These are phyloP conservation scores for Mastomys natalensis DNA, from an alignment of 2,113 vertebrate species.

Conservation along the genomic window DNA sequence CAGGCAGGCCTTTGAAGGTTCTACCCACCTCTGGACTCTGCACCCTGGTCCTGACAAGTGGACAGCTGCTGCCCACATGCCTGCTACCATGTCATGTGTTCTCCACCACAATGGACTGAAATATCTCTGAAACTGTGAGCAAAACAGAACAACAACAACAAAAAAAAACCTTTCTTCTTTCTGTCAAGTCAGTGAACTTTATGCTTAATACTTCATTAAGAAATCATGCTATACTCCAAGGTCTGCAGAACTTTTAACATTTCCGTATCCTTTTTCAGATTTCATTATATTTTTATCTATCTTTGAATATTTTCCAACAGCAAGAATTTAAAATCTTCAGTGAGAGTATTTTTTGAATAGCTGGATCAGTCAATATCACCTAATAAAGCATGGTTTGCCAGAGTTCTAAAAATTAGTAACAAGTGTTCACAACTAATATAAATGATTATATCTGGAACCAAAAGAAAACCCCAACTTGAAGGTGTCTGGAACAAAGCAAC, in stretches of 20 bases:
- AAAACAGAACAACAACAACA: neutral
- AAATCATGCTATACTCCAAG: neutral
- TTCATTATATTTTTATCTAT: constrained; percentile 13
- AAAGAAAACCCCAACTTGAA: neutral
- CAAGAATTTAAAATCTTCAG: constrained; percentile 44
- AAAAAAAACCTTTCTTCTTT: neutral
- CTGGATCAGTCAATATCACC: constrained; percentile 1
- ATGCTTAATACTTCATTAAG: neutral
- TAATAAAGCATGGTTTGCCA: constrained; percentile 21
- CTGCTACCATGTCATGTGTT: neutral
- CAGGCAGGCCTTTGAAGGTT: neutral
- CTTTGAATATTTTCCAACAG: constrained; percentile 15
- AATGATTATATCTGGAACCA: constrained; percentile 32
- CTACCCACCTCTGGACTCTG: neutral
- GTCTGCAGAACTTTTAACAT: neutral
- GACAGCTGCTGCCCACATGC: neutral
- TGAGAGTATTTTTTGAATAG: constrained; percentile 47
- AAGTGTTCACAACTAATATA: constrained; percentile 40
- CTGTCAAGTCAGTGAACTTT: neutral
- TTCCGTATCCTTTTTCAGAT: neutral
- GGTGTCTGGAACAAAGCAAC: neutral
- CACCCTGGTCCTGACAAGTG: neutral
- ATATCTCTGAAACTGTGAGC: neutral
- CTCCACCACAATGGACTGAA: neutral
- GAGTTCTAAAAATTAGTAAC: constrained; percentile 44